Percentiles rank a stretch among this genome's conserved stretches.
Evolutionary conservation across 2,797 vertebrate species (phyloP).

Genomic region (Coluber constrictor): DNA sequence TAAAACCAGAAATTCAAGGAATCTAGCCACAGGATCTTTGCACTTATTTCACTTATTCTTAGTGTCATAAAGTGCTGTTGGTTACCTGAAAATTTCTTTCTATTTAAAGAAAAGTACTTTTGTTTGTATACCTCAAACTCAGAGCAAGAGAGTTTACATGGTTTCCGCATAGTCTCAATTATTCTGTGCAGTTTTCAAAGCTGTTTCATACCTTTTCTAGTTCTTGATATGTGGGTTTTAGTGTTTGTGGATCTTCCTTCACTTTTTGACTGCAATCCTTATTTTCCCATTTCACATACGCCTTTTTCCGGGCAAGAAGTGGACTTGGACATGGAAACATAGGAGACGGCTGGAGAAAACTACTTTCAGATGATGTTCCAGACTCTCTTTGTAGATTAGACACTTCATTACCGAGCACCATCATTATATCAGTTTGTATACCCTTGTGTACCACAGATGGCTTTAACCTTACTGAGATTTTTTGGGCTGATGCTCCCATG

Average conservation of each 20-base stretch:
- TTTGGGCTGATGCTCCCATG: slow-evolving; percentile 73
- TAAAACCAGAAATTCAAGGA: background rate
- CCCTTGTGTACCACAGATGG: slow-evolving; percentile 78
- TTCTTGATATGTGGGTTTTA: slow-evolving; percentile 77
- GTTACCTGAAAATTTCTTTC: background rate
- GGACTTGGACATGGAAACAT: slow-evolving; percentile 82
- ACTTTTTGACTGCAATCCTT: slow-evolving; percentile 78
- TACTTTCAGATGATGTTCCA: slow-evolving; percentile 62
- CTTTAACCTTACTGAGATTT: slow-evolving; percentile 74
- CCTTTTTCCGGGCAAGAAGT: slow-evolving; percentile 79
- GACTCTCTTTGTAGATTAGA: slow-evolving; percentile 52
- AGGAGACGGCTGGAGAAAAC: slow-evolving; percentile 57
- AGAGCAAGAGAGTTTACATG: background rate
- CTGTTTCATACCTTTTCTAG: slow-evolving; percentile 77
- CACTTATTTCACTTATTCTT: background rate
- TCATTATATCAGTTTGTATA: slow-evolving; percentile 83
- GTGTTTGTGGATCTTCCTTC: slow-evolving; percentile 72
- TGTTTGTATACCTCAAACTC: background rate
- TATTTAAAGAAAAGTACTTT: background rate
- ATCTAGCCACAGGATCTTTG: background rate
- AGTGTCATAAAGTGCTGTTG: background rate
- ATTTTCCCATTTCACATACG: slow-evolving; percentile 93
- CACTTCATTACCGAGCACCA: slow-evolving; percentile 19
- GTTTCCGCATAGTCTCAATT: background rate
- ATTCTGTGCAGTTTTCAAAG: background rate